Conservation (phyloP, 2,797 vertebrate species). For the Scolopax bukidnonensis region DNA sequence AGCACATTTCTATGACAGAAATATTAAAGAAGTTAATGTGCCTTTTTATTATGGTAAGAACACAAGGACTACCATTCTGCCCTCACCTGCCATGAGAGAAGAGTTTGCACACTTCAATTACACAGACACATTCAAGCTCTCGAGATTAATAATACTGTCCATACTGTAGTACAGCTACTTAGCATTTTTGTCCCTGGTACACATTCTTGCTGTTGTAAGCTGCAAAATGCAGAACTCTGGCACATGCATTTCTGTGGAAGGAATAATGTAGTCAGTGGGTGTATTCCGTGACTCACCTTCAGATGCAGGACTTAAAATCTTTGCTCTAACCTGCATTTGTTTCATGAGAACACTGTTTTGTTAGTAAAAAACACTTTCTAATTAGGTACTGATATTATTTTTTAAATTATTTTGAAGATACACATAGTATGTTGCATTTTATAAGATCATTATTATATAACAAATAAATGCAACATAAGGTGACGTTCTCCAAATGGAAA, state of each 20-base stretch:
- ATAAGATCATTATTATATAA: background rate
- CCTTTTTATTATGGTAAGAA: background rate
- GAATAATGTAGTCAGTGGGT: slow-evolving; percentile 24
- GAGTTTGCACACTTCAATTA: background rate
- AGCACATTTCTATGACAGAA: background rate
- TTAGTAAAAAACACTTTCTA: background rate
- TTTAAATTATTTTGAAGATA: background rate
- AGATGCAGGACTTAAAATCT: slow-evolving; percentile 8
- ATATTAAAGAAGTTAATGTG: background rate
- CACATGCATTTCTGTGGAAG: background rate
- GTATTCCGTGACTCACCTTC: slow-evolving; percentile 23
- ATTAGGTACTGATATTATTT: background rate
- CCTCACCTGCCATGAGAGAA: background rate
- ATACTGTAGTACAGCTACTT: background rate
- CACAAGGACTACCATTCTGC: background rate
- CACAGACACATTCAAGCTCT: background rate
- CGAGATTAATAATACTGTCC: background rate
- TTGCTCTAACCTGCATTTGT: slow-evolving; percentile 4
- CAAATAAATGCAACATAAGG: background rate
- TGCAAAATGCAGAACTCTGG: background rate
- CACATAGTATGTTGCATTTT: background rate
- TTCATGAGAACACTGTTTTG: background rate
- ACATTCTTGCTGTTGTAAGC: background rate
- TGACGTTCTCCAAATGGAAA: background rate
- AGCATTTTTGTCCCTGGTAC: background rate